Evolutionary conservation across 2,113 vertebrate species (phyloP), one percentile per base, ranked within the genome.

Genomic region (Ginglymostoma cirratum): DNA sequence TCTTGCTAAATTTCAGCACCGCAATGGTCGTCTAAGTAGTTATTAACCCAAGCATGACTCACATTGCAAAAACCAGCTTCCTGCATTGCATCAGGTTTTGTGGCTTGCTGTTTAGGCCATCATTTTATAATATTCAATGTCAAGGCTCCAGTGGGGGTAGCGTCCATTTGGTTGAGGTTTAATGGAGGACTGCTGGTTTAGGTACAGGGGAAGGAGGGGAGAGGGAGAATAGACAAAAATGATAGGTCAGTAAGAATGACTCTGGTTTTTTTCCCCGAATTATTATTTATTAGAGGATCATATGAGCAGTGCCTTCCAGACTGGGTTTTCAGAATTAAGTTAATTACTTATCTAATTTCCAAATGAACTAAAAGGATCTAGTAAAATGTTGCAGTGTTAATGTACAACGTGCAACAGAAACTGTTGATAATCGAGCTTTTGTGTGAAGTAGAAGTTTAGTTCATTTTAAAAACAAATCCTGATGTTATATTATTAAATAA

Each of bases 381-480:
- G 61, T 66, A 42, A 67, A 42, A 23, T 65, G 34, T 2, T 38
- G 30, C 52, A 38, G 17, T 61, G 66, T 93, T 93, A 93, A 38
- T 66, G 10, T 93, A 93, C 34, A 34, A 38, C 34, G 89, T 93
- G n/a, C 61, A 93, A 65, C 5, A 34, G 55, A 66, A 93, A 61
- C 61, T 93, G 19, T 93, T 93, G n/a, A 93, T 66, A 67, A 67
- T 67, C 5, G 10, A 66, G 89, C 61, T 38, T 38, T 93, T 67
- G 34, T 93, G 89, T 21, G 61, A 65, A 93, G 61, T 92, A 38
- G 17, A 92, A 61, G 19, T 14, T 92, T 92, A 55, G 30, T 93
- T 65, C 61, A 93, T 65, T 93, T 66, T 38, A 93, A 93, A 92
- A 66, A 92, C 89, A 92, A 92, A 38, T 92, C 14, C 89, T 66